Percentiles rank a stretch among this genome's conserved stretches.
Evolutionary conservation across 2,888 invertebrate genomes (phyloP).

Genomic region (Celastrina argiolus): DNA sequence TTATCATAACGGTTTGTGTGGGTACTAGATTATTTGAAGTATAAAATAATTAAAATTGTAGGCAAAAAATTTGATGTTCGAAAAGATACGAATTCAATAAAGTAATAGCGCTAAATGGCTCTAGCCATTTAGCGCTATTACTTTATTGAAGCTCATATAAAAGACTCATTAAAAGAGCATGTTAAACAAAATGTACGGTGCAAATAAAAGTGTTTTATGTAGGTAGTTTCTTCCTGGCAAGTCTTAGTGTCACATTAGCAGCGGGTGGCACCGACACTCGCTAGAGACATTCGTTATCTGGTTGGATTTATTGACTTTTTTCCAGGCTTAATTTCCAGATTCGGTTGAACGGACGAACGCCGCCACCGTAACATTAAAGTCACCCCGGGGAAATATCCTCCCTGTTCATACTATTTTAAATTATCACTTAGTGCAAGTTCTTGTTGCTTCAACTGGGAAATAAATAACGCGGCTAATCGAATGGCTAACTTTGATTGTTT

Average conservation of each 20-base stretch:
- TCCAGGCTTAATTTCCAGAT: slow-evolving; percentile 72
- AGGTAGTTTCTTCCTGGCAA: slow-evolving; percentile 24
- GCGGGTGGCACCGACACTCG: slow-evolving; percentile 36
- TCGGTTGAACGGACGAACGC: slow-evolving; percentile 70
- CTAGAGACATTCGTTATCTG: slow-evolving; percentile 62
- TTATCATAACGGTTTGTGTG: no score
- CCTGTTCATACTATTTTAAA: slow-evolving; percentile 65
- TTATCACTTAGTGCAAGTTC: slow-evolving; percentile 42
- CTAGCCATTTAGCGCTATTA: no score
- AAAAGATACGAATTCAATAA: no score
- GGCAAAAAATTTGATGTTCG: no score
- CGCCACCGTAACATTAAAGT: slow-evolving; percentile 71
- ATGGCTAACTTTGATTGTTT: neutral
- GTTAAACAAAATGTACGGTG: neutral
- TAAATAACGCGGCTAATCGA: slow-evolving; percentile 12
- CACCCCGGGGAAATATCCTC: slow-evolving; percentile 70
- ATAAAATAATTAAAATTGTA: no score
- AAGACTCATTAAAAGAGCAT: neutral
- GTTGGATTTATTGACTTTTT: slow-evolving; percentile 74
- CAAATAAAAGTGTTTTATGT: neutral
- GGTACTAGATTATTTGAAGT: no score
- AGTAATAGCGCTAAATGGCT: no score
- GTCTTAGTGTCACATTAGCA: slow-evolving; percentile 56
- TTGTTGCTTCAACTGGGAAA: slow-evolving; percentile 21
- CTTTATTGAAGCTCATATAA: neutral